Percentiles rank a stretch among this genome's conserved stretches.
These are phyloP conservation scores for Latheticus oryzae DNA, from an alignment of 2,888 invertebrate genomes.

Conservation along the genomic window DNA sequence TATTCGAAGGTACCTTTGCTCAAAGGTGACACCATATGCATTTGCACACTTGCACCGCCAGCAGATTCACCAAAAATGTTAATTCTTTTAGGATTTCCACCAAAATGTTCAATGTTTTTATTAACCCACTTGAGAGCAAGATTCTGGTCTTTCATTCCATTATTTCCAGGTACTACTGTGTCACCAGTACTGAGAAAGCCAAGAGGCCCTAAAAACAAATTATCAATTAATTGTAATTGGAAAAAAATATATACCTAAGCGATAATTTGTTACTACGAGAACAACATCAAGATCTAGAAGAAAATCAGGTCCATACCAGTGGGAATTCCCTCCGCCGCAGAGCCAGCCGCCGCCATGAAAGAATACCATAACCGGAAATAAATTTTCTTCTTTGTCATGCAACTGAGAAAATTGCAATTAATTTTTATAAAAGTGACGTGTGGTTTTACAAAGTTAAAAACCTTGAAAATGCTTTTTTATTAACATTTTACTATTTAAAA, in stretches of 20 bases:
- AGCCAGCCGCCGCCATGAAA: conserved; percentile 82
- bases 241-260: conserved; percentile 67
- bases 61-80: conserved; percentile 65
- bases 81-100: conserved; percentile 62
- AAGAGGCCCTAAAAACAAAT: conserved; percentile 60
- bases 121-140: conserved; percentile 63
- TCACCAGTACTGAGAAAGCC: conserved; percentile 63
- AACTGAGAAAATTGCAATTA: no score
- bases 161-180: conserved; percentile 63
- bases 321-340: conserved; percentile 76
- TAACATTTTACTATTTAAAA: no score
- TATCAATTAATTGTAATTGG: no score
- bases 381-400: no score
- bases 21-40: conserved; percentile 63
- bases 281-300: conserved; percentile 78
- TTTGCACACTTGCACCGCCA: conserved; percentile 64
- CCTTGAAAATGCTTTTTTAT: no score
- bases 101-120: conserved; percentile 61
- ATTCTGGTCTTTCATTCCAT: conserved; percentile 64
- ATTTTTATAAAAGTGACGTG: no score
- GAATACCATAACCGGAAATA: conserved; percentile 80
- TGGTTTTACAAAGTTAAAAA: no score
- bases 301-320: conserved; percentile 78
- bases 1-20: conserved; percentile 56
- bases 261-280: conserved; percentile 77